phyloP scores from a whole-genome alignment of 1,140 invertebrate species.

The Drosophila rhopaloa region DNA sequence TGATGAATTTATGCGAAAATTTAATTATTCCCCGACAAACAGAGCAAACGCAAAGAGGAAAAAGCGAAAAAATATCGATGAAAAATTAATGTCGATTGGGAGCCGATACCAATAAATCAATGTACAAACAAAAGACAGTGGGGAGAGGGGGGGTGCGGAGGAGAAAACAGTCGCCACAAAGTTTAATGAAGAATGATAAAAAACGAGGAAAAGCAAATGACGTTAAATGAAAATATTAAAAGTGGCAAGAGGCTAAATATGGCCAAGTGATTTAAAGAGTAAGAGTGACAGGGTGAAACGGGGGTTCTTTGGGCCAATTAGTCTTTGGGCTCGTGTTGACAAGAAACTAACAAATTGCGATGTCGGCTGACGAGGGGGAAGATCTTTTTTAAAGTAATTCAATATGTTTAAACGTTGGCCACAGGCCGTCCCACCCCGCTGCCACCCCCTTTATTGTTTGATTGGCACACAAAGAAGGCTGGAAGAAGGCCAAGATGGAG shows the following conservation, averaged over 20 bases:
- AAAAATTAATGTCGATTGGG: constrained; percentile 79
- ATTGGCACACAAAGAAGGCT: constrained; percentile 69
- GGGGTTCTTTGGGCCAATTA: constrained; percentile 61
- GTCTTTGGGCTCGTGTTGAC: constrained; percentile 62
- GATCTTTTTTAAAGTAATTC: constrained; percentile 67
- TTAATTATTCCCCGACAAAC: constrained; percentile 79
- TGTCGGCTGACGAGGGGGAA: constrained; percentile 10
- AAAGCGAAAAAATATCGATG: constrained; percentile 63
- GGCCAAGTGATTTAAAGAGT: constrained; percentile 46
- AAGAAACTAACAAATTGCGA: constrained; percentile 77
- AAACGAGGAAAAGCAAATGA: constrained; percentile 56
- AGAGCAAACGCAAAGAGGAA: constrained; percentile 24
- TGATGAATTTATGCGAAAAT: constrained; percentile 81
- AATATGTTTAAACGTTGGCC: constrained; percentile 77
- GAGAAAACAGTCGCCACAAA: constrained; percentile 40
- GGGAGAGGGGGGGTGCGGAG: not conserved
- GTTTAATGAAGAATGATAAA: constrained; percentile 75
- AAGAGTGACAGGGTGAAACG: constrained; percentile 3
- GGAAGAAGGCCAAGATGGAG: constrained; percentile 12
- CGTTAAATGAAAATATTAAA: constrained; percentile 77
- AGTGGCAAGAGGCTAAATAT: constrained; percentile 62
- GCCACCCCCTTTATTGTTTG: constrained; percentile 42
- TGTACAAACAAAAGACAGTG: constrained; percentile 57
- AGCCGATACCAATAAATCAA: constrained; percentile 76
- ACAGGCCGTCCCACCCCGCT: constrained; percentile 40